These are phyloP conservation scores for Rafetus swinhoei DNA, from an alignment of 2,113 vertebrate species.

Conservation along the genomic window DNA sequence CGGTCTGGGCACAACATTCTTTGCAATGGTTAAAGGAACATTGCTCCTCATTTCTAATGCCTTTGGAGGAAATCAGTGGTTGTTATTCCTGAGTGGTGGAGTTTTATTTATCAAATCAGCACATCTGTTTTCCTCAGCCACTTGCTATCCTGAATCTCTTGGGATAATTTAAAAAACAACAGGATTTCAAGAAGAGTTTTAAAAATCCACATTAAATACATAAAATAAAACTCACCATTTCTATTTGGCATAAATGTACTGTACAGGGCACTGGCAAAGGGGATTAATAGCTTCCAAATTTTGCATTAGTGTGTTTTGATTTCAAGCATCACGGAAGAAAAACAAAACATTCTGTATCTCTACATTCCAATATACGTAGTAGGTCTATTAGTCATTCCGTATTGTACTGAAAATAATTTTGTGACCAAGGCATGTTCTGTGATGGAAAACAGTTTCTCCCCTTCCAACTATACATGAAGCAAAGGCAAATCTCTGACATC, in stretches of 20 bases:
- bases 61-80: constrained; percentile 18
- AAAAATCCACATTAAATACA: constrained; percentile 12
- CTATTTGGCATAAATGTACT: constrained; percentile 46
- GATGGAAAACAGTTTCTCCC: neutral
- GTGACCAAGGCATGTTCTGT: neutral
- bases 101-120: neutral
- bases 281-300: neutral
- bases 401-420: neutral
- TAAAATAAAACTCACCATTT: constrained; percentile 17
- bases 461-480: neutral
- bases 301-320: neutral
- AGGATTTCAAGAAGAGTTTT: neutral
- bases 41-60: constrained; percentile 6
- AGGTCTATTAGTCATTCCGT: neutral
- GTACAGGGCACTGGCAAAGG: neutral
- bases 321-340: constrained; percentile 25
- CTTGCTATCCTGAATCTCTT: constrained; percentile 22
- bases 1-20: neutral
- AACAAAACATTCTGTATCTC: neutral
- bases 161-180: constrained; percentile 32
- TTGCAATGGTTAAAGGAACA: constrained; percentile 14
- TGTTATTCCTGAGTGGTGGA: constrained; percentile 54
- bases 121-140: constrained; percentile 35
- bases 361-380: neutral
- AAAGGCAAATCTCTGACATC: neutral